Conservation (phyloP, 2,888 invertebrate genomes). For the Periphyllus acericola region DNA sequence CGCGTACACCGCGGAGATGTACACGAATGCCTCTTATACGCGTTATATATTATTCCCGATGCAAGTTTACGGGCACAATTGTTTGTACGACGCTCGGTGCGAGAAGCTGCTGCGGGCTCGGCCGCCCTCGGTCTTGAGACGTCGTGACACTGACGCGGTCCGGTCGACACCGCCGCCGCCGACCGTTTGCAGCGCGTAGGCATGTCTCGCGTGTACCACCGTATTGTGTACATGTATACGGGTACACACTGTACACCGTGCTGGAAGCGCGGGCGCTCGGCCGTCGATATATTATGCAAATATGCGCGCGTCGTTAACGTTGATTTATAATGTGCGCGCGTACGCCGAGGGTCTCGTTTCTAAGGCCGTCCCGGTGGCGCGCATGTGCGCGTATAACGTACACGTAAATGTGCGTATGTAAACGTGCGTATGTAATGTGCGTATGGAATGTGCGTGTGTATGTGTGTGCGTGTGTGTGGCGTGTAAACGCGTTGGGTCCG, state of each 20-base stretch:
- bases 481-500: too few relatives aligned
- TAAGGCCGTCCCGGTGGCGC: not conserved
- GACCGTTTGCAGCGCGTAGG: not conserved
- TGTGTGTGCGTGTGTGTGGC: too few relatives aligned
- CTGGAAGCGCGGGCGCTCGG: not conserved
- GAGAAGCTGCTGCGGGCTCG: not conserved
- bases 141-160: constrained; percentile 21
- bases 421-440: too few relatives aligned
- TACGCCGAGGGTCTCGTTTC: not conserved
- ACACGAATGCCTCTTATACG: too few relatives aligned
- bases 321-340: not conserved
- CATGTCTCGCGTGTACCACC: not conserved
- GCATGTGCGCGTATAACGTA: too few relatives aligned
- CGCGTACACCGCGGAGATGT: too few relatives aligned
- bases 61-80: too few relatives aligned
- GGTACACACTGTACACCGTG: not conserved
- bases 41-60: too few relatives aligned
- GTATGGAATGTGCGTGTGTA: too few relatives aligned
- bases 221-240: not conserved
- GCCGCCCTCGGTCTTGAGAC: not conserved
- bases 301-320: not conserved
- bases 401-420: too few relatives aligned
- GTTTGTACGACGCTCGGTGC: too few relatives aligned
- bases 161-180: constrained; percentile 20
- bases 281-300: not conserved